These are phyloP conservation scores for Paracyclopina nana DNA, from an alignment of 1,140 invertebrate species.

Conservation along the genomic window DNA sequence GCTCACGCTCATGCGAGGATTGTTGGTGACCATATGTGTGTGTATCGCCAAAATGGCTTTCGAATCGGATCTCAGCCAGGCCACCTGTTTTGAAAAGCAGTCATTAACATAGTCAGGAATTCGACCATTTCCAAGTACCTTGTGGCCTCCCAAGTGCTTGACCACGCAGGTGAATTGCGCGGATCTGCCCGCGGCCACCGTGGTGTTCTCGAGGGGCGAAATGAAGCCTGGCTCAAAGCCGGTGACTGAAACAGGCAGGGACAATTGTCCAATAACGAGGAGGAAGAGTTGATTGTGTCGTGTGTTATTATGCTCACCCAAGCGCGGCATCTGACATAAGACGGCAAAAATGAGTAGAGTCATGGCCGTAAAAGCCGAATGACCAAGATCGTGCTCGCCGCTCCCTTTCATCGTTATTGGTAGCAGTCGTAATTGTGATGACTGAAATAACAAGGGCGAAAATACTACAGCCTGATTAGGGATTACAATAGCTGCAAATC, in stretches of 20 bases:
- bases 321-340: too few relatives aligned
- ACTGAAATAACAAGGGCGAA: too few relatives aligned
- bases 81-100: slow-evolving; percentile 37
- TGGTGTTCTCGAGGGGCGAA: slow-evolving; percentile 61
- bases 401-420: too few relatives aligned
- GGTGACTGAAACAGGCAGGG: background rate
- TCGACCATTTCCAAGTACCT: slow-evolving; percentile 44
- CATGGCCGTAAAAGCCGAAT: too few relatives aligned
- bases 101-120: background rate
- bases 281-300: too few relatives aligned
- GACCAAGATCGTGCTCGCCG: too few relatives aligned
- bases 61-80: slow-evolving; percentile 78
- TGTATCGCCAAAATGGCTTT: slow-evolving; percentile 77
- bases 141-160: slow-evolving; percentile 71
- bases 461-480: too few relatives aligned
- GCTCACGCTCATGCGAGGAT: slow-evolving; percentile 55
- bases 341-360: too few relatives aligned
- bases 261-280: too few relatives aligned
- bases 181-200: slow-evolving; percentile 60
- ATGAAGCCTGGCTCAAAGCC: slow-evolving; percentile 63
- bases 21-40: slow-evolving; percentile 76
- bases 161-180: slow-evolving; percentile 73
- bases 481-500: too few relatives aligned
- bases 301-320: too few relatives aligned
- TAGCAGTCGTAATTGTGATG: too few relatives aligned